Conservation (phyloP, 2,113 vertebrate genomes). For the Vulpes vulpes region DNA sequence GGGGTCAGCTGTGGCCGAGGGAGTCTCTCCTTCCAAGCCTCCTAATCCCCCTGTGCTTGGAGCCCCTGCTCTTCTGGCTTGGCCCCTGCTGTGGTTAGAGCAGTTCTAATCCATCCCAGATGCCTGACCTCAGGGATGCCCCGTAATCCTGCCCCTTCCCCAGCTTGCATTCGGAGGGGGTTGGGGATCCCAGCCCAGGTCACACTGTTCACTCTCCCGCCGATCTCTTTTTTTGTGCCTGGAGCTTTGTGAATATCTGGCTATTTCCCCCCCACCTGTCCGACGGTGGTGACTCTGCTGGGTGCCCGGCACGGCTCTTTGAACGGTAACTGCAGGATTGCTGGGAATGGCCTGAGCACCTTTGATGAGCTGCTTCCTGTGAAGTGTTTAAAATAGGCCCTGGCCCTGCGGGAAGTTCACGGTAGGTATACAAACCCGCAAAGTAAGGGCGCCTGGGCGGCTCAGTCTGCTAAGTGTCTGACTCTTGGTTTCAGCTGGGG, state of each 20-base stretch:
- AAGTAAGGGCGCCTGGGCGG: background rate
- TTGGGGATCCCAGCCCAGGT: background rate
- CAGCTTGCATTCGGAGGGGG: background rate
- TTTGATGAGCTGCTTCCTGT: background rate
- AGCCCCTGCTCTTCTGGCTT: background rate
- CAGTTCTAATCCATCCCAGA: background rate
- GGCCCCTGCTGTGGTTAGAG: background rate
- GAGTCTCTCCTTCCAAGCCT: background rate
- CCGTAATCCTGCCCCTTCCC: background rate
- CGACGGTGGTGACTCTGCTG: background rate
- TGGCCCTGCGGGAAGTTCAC: background rate
- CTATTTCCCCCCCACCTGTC: background rate
- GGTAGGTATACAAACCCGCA: background rate
- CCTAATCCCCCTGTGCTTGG: background rate
- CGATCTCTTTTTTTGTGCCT: background rate
- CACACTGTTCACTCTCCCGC: background rate
- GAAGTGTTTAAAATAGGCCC: background rate
- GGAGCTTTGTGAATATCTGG: background rate
- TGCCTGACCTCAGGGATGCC: background rate
- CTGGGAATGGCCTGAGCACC: background rate
- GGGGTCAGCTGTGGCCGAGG: background rate
- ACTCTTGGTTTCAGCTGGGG: background rate
- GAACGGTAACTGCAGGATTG: background rate
- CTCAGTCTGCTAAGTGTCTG: background rate
- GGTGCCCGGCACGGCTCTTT: background rate